phyloP scores from a whole-genome alignment of 1,140 invertebrate genomes.

The Brevipalpus yothersi region DNA sequence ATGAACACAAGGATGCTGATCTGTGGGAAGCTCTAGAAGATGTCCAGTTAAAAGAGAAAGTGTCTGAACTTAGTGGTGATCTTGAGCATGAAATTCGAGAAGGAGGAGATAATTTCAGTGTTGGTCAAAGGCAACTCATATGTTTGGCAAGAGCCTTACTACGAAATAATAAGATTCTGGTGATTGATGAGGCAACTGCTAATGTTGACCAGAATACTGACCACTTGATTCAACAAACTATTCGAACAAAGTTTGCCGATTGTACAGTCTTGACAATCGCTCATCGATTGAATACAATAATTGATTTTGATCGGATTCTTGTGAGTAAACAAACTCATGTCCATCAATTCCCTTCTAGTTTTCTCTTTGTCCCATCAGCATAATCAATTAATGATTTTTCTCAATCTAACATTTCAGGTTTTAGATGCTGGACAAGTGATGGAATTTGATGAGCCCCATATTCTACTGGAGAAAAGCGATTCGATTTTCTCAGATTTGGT shows the following conservation, averaged over 20 bases:
- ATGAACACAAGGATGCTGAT: constrained; percentile 28
- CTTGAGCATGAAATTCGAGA: constrained; percentile 6
- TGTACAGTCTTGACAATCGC: constrained; percentile 23
- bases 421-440: constrained; percentile 6
- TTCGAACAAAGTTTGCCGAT: constrained; percentile 18
- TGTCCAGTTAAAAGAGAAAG: constrained; percentile 37
- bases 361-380: no score
- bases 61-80: constrained; percentile 17
- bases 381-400: no score
- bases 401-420: no score
- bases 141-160: constrained; percentile 23
- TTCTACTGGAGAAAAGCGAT: constrained; percentile 1
- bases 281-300: constrained; percentile 22
- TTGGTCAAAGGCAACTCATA: constrained; percentile 24
- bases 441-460: constrained; percentile 6
- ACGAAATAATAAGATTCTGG: constrained; percentile 19
- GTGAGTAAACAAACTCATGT: not conserved
- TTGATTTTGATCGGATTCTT: constrained; percentile 17
- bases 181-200: constrained; percentile 27
- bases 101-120: constrained; percentile 14
- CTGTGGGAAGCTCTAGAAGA: constrained; percentile 48
- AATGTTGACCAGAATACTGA: constrained; percentile 49
- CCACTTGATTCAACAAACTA: constrained; percentile 20
- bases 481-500: constrained; percentile 10
- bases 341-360: no score